Percentiles rank a stretch among this genome's conserved stretches.
Evolutionary conservation across 2,888 invertebrate species (phyloP).

Genomic region (Drosophila phalerata): DNA sequence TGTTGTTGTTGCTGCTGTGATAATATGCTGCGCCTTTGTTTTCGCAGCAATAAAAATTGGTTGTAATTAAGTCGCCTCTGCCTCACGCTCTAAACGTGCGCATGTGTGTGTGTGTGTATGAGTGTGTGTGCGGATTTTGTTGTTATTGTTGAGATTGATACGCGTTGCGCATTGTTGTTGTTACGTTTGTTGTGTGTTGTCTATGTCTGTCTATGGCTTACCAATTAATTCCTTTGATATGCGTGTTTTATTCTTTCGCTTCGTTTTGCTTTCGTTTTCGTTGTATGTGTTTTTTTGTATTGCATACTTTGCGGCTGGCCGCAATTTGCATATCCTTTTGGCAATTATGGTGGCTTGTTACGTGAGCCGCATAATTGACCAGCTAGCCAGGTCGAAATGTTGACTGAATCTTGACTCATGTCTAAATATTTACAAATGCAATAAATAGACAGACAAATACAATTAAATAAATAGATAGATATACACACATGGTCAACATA

Average conservation of each 20-base stretch:
- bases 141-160: slow-evolving; percentile 69
- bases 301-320: slow-evolving; percentile 67
- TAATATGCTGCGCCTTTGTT: slow-evolving; percentile 76
- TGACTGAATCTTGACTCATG: slow-evolving; percentile 8
- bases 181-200: slow-evolving; percentile 13
- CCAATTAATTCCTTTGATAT: slow-evolving; percentile 79
- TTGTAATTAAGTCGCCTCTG: slow-evolving; percentile 67
- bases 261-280: slow-evolving; percentile 26
- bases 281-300: slow-evolving; percentile 45
- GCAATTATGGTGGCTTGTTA: slow-evolving; percentile 67
- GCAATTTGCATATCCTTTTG: slow-evolving; percentile 71
- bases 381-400: slow-evolving; percentile 9
- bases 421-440: slow-evolving; percentile 19
- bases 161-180: slow-evolving; percentile 49
- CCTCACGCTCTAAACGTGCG: slow-evolving; percentile 21
- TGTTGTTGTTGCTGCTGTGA: slow-evolving; percentile 48
- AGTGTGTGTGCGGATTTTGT: slow-evolving; percentile 30
- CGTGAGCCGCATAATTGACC: slow-evolving; percentile 71
- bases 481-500: background rate
- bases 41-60: slow-evolving; percentile 80
- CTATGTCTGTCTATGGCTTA: slow-evolving; percentile 48
- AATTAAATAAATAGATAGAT: background rate
- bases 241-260: slow-evolving; percentile 53
- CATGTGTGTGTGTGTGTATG: slow-evolving; percentile 25
- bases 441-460: slow-evolving; percentile 15